Base-by-base conservation (phyloP, 2,888 invertebrate genomes). In the Mythimna impura region DNA sequence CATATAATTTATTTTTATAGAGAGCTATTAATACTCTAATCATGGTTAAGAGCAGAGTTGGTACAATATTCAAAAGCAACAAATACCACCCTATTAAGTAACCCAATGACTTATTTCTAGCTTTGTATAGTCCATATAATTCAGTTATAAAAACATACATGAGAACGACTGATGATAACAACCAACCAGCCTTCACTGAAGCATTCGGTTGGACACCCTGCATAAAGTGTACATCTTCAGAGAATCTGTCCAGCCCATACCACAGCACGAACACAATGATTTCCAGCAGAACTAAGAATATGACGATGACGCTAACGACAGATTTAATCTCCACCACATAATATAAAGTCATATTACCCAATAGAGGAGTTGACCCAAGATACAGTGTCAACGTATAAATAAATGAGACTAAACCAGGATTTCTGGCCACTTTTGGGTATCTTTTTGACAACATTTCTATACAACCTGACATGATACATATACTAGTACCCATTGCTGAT, bases 151-250 rank as follows among this genome's bases (percentile, higher is more conserved):
- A 91, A 0, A 89, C 87, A 74, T 91, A 94, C 0, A 73, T 47
- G 10, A 94, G 78, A 5, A 92, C 50, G 0, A 86, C 34, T 30
- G 78, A 82, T 0, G 93, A 89, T 4, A 86, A 17, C 1, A 92
- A 6, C 94, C 94, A 96, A 9, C 87, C 80, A 0, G 89, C 25
- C 83, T 93, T 94, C 83, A 95, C 91, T 47, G 74, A 92, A 22
- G 76, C 84, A 30, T 89, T 91, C 2, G 95, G 94, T 43, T 91
- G 91, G 10, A 94, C 87, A 0, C 96, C 96, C 70, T 94, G 90
- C 95, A 96, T 96, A 68, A 96, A 96, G 83, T 96, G 96, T 14
- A 96, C 90, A 66, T 96, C 96, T 88, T 96, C 96, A 0, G 91
- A 90, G 85, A 96, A 95, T 71, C 82, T 92, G 3, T 91, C 89